Evolutionary conservation across 2,888 invertebrate species (phyloP).

Genomic region (Scelioninae gen. 2): DNA sequence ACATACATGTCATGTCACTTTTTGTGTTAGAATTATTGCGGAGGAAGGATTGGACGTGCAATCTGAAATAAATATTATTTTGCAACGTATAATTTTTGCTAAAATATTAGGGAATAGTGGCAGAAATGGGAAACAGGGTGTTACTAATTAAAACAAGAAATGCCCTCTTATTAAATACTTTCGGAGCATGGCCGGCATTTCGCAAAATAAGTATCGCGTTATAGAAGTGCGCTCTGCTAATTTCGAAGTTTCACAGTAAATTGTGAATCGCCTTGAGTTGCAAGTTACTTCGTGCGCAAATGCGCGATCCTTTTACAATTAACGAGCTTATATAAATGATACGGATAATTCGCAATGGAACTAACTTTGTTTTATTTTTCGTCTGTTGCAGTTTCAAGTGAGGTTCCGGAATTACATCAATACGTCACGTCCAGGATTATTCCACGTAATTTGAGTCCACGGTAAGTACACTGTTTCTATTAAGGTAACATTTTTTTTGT

Average conservation of each 20-base stretch:
- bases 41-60: too few species aligned
- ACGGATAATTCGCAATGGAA: conserved; percentile 24
- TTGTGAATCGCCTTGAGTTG: conserved; percentile 46
- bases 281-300: conserved; percentile 45
- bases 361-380: conserved; percentile 34
- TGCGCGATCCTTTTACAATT: conserved; percentile 38
- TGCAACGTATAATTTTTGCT: not conserved
- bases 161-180: conserved; percentile 53
- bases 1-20: too few species aligned
- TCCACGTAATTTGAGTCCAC: conserved; percentile 5
- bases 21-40: too few species aligned
- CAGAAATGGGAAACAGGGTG: conserved; percentile 13
- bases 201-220: conserved; percentile 50
- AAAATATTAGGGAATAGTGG: not conserved
- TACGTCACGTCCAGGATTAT: conserved; percentile 12
- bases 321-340: conserved; percentile 52
- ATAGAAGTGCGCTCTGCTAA: conserved; percentile 39
- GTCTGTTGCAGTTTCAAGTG: conserved; percentile 37
- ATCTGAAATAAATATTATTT: not conserved
- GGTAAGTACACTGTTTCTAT: conserved; percentile 11
- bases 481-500: too few species aligned
- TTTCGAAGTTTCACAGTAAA: conserved; percentile 50
- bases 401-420: conserved; percentile 20
- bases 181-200: conserved; percentile 50
- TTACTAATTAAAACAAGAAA: conserved; percentile 56